Conservation (phyloP, 2,113 vertebrate genomes). For the Chunga burmeisteri region DNA sequence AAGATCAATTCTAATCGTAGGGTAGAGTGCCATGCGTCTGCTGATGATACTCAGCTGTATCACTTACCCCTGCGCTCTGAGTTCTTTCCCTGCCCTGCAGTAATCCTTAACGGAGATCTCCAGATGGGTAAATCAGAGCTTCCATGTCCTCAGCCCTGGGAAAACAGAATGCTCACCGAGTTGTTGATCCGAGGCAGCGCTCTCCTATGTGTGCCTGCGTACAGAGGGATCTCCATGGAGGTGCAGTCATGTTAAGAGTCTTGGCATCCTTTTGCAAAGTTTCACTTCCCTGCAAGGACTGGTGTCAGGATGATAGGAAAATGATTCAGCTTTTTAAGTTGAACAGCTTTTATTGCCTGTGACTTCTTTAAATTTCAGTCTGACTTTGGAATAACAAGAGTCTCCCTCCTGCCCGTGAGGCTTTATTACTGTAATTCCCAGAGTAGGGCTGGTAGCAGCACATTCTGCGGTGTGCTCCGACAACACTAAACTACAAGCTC, state of each 20-base stretch:
- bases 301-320: not conserved
- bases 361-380: constrained; percentile 9
- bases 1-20: constrained; percentile 16
- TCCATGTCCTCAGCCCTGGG: not conserved
- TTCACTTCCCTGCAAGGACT: not conserved
- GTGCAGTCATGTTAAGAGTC: not conserved
- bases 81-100: not conserved
- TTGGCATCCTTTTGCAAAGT: not conserved
- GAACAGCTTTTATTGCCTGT: not conserved
- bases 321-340: not conserved
- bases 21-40: not conserved
- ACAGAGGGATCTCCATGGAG: not conserved
- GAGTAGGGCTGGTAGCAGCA: not conserved
- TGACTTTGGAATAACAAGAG: not conserved
- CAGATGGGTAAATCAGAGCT: not conserved
- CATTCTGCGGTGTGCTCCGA: not conserved
- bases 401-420: constrained; percentile 16
- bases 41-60: constrained; percentile 10
- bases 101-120: not conserved
- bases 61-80: not conserved
- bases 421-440: constrained; percentile 59
- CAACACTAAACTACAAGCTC: not conserved
- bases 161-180: not conserved
- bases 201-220: not conserved
- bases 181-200: not conserved